A percentile compares a stretch with the other conserved stretches of the same genome.
phyloP scores from a whole-genome alignment of 1,140 invertebrate species.

The Acromyrmex echinatior region DNA sequence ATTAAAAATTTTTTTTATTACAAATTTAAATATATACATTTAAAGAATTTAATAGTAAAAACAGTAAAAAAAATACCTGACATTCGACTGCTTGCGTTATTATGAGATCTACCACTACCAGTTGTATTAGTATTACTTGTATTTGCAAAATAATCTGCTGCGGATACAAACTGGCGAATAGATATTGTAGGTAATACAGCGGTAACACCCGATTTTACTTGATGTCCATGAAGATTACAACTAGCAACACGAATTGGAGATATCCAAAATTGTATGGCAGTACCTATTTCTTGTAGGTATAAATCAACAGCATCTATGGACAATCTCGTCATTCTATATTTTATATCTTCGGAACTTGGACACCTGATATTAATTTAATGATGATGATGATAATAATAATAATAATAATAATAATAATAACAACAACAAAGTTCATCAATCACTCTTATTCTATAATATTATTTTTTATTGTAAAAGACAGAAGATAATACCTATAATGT shows the following conservation, averaged over 20 bases:
- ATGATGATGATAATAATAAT: neutral
- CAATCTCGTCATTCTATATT: slow-evolving; percentile 97
- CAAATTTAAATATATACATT: neutral
- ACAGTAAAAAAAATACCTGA: slow-evolving; percentile 76
- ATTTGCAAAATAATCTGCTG: slow-evolving; percentile 85
- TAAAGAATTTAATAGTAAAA: neutral
- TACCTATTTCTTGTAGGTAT: slow-evolving; percentile 95
- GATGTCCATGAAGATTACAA: slow-evolving; percentile 97
- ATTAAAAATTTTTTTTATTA: slow-evolving; percentile 37
- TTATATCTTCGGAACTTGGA: slow-evolving; percentile 95
- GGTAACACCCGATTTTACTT: slow-evolving; percentile 96
- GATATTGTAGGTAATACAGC: slow-evolving; percentile 93
- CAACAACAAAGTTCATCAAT: neutral
- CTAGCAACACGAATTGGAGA: slow-evolving; percentile 95
- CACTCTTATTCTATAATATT: neutral
- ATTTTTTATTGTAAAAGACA: neutral
- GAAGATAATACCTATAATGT: slow-evolving; percentile 87
- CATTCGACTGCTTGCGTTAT: slow-evolving; percentile 82
- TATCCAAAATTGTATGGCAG: slow-evolving; percentile 95
- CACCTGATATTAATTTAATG: slow-evolving; percentile 86
- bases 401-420: neutral
- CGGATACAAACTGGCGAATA: slow-evolving; percentile 90
- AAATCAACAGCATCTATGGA: slow-evolving; percentile 97
- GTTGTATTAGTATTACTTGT: slow-evolving; percentile 88
- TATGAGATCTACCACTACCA: slow-evolving; percentile 87